Conservation (phyloP, 1,140 invertebrate species). For the Hycleus phaleratus region DNA sequence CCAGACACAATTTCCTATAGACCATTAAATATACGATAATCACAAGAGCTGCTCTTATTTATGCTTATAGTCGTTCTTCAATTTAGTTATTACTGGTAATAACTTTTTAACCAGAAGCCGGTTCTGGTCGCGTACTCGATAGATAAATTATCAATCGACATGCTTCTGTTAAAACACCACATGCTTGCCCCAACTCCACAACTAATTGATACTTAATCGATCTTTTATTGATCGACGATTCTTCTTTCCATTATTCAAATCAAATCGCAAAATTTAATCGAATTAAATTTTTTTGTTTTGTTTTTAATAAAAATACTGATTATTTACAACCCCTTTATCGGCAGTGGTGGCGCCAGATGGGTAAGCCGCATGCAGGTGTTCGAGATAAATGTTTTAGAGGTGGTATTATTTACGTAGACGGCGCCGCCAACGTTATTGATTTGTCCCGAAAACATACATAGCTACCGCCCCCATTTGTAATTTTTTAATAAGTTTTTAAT, state of each 20-base stretch:
- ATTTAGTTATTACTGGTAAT: conserved; percentile 13
- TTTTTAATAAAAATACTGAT: not conserved
- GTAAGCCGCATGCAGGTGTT: conserved; percentile 28
- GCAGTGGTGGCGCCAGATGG: conserved; percentile 22
- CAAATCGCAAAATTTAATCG: too few relatives aligned
- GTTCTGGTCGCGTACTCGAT: not conserved
- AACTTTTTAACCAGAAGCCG: conserved; percentile 5
- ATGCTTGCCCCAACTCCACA: too few relatives aligned
- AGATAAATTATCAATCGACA: not conserved
- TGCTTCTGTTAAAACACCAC: too few relatives aligned
- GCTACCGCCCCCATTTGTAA: conserved; percentile 6
- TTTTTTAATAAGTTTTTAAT: too few relatives aligned
- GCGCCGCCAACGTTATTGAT: conserved; percentile 7
- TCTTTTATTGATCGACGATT: not conserved
- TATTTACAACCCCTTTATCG: too few relatives aligned
- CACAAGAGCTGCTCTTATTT: conserved; percentile 6
- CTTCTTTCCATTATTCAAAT: not conserved
- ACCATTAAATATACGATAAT: conserved; percentile 6
- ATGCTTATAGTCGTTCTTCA: conserved; percentile 5
- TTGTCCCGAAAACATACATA: not conserved
- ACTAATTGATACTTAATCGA: too few relatives aligned
- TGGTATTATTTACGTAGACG: conserved; percentile 21
- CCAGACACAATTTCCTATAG: conserved; percentile 5
- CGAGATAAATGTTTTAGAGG: conserved; percentile 31
- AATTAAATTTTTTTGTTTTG: too few relatives aligned